Conservation (phyloP, 2,113 vertebrate species). For the Nannobrachium achirus region DNA sequence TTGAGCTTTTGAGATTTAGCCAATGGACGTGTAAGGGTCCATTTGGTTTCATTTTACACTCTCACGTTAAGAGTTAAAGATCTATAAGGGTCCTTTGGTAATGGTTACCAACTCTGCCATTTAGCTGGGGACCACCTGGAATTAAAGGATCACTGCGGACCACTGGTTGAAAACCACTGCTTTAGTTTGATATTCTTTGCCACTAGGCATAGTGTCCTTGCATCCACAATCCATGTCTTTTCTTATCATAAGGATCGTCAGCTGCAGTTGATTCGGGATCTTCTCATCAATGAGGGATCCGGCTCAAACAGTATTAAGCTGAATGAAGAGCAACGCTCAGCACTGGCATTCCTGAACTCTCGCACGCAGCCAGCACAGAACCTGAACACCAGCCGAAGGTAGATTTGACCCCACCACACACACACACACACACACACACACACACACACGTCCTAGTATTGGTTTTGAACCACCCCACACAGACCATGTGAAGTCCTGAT, state of each 20-base stretch:
- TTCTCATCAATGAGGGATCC: slow-evolving; percentile 91
- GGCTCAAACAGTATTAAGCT: slow-evolving; percentile 89
- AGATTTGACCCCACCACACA: neutral
- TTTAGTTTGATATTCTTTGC: too few species aligned
- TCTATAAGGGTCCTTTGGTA: too few species aligned
- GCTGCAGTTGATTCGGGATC: slow-evolving; percentile 93
- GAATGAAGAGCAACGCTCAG: slow-evolving; percentile 94
- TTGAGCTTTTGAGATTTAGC: too few species aligned
- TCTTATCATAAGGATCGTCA: slow-evolving; percentile 88
- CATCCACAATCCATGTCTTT: neutral
- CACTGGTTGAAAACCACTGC: too few species aligned
- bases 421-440: neutral
- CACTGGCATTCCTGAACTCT: slow-evolving; percentile 90
- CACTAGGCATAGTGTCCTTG: neutral
- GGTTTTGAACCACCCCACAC: too few species aligned
- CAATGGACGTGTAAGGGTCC: too few species aligned
- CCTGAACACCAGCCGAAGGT: slow-evolving; percentile 87
- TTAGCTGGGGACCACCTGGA: too few species aligned
- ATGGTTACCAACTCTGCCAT: too few species aligned
- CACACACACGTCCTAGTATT: neutral
- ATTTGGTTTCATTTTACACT: too few species aligned
- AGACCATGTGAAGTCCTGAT: neutral
- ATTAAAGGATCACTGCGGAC: too few species aligned
- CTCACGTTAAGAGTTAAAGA: too few species aligned
- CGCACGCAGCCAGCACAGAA: slow-evolving; percentile 74